A percentile compares a stretch with the other conserved stretches of the same genome.
phyloP scores from a whole-genome alignment of 2,797 vertebrate genomes.

The Melanotaenia pygmaea region DNA sequence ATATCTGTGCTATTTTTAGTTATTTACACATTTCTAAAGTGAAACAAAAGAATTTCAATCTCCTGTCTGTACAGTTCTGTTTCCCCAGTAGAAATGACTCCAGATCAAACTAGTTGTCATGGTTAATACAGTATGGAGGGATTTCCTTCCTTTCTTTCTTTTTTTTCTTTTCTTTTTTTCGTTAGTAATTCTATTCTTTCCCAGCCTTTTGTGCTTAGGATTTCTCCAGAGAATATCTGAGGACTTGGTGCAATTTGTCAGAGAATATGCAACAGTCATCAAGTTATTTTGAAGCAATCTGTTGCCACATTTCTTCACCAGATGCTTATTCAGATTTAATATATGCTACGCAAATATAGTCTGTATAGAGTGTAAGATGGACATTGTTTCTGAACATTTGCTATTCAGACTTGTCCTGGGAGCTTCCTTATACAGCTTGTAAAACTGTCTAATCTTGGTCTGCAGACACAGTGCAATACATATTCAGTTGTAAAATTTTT shows the following conservation, averaged over 20 bases:
- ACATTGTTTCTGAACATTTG: constrained; percentile 59
- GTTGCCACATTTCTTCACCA: constrained; percentile 37
- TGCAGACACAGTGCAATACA: constrained; percentile 52
- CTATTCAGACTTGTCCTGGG: constrained; percentile 41
- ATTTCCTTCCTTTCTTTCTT: constrained; percentile 43
- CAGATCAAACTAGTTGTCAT: constrained; percentile 46
- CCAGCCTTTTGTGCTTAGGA: constrained; percentile 67
- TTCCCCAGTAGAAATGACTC: constrained; percentile 43
- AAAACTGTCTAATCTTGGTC: constrained; percentile 55
- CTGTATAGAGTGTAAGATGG: constrained; percentile 45
- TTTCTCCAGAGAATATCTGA: constrained; percentile 63
- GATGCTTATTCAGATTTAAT: constrained; percentile 71
- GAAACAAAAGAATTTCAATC: constrained; percentile 34
- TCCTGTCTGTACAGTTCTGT: constrained; percentile 42
- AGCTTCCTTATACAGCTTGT: constrained; percentile 47
- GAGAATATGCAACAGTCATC: constrained; percentile 62
- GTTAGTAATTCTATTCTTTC: constrained; percentile 61
- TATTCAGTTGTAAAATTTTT: constrained; percentile 57
- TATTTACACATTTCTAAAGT: constrained; percentile 61
- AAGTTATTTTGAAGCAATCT: constrained; percentile 65
- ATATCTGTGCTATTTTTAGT: constrained; percentile 44
- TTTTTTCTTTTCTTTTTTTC: constrained; percentile 33
- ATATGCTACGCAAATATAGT: constrained; percentile 66
- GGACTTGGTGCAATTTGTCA: constrained; percentile 64
- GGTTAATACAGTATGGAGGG: constrained; percentile 58